These are phyloP conservation scores for Peromyscus californicus DNA, from an alignment of 2,113 vertebrate species.

Conservation along the genomic window DNA sequence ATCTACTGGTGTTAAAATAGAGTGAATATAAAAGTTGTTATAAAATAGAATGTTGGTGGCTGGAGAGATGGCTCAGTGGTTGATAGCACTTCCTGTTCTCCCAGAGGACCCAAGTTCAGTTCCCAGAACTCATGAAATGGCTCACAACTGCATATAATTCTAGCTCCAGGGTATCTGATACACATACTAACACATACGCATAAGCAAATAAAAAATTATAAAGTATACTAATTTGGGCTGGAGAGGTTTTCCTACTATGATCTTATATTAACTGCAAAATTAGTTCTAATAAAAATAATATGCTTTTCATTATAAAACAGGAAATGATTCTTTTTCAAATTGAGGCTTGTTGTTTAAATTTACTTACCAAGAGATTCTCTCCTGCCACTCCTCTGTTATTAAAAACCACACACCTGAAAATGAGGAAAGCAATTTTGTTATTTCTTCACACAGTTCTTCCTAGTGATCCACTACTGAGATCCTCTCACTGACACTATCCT, in stretches of 20 bases:
- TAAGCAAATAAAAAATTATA: not conserved
- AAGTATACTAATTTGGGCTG: not conserved
- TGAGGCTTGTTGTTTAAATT: conserved; percentile 66
- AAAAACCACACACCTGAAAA: conserved; percentile 97
- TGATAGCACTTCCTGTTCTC: not conserved
- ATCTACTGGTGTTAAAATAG: conserved; percentile 37
- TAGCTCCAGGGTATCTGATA: not conserved
- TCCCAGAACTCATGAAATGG: not conserved
- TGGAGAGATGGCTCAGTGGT: not conserved
- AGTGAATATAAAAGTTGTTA: conserved; percentile 38
- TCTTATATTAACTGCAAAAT: not conserved
- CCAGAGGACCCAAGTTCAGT: not conserved
- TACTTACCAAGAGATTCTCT: conserved; percentile 97
- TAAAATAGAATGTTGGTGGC: not conserved
- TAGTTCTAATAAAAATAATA: conserved; percentile 46
- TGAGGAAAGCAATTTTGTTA: conserved; percentile 80
- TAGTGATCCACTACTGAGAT: conserved; percentile 34
- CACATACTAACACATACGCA: not conserved
- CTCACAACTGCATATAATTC: not conserved
- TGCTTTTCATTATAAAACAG: conserved; percentile 59
- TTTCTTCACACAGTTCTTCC: conserved; percentile 54
- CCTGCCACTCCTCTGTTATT: conserved; percentile 93
- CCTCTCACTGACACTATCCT: not conserved
- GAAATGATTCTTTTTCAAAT: conserved; percentile 57
- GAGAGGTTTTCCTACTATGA: not conserved